Evolutionary conservation across 1,140 invertebrate genomes (phyloP), one percentile per base, ranked within the genome.

Genomic region (Drosophila arizonae): DNA sequence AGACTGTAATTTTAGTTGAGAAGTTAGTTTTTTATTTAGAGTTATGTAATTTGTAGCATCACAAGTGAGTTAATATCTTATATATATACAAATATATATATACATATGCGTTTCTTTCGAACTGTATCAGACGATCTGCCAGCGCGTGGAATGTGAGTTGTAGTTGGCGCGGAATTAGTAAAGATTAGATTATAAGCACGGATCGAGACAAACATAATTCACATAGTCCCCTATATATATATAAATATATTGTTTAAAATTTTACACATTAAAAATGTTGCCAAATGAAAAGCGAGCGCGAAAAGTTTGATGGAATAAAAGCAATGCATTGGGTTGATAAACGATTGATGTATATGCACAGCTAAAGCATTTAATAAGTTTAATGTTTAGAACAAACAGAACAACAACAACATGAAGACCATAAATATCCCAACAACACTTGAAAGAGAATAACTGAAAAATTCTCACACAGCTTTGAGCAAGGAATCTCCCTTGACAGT

Each of bases 1-100:
- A 86, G 81, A 86, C 81, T 86, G 81, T 86, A 87, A 68, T 81
- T 86, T 86, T 87, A 87, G 81, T 86, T 86, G 62, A 81, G 72
- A 73, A 67, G 58, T 51, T 64, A 43, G 26, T 10, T 68, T 50
- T 70, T 36, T 72, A 69, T 73, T 73, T 73, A 71, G 86, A 86
- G 86, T 86, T 86, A 72, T 86, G 69, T 85, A 75, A 86, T 85
- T 85, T 77, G 54, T 84, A 82, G 73, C 72, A 76, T 73, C 72
- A 66, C 51, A 60, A 80, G 65, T 80, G 68, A 68, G 43, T 45
- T 45, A 60, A 56, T 70, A 57, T 26, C n/a, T n/a, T 51, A n/a
- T 51, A 51, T 51, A 26, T 45, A 43, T 43, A 43, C 8, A 15
- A 6, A n/a, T 43, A 43, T n/a, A 43, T 45, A 45, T 45, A 17